phyloP scores from a whole-genome alignment of 2,113 vertebrate genomes.

The Gavia stellata region DNA sequence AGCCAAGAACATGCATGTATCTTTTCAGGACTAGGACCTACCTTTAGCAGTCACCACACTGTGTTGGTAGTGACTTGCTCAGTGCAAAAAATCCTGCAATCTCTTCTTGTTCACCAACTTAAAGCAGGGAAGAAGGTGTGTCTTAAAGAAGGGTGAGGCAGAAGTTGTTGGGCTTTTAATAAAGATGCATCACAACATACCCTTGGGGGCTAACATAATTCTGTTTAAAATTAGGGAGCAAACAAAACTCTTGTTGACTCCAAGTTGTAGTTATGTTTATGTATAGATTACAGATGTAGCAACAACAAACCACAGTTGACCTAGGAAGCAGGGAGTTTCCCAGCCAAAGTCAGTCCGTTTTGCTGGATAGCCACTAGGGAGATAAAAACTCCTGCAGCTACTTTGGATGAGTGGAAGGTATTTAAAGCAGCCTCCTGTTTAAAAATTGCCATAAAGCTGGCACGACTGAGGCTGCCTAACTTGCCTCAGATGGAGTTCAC shows the following conservation, averaged over 20 bases:
- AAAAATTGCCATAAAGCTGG: not conserved
- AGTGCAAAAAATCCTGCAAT: not conserved
- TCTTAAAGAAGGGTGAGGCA: not conserved
- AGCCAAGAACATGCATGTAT: not conserved
- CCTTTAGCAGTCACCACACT: not conserved
- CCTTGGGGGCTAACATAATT: not conserved
- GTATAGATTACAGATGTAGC: not conserved
- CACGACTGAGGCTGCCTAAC: not conserved
- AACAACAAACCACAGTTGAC: not conserved
- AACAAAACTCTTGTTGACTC: not conserved
- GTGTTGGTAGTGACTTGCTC: not conserved
- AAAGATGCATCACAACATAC: not conserved
- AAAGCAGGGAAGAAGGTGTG: not conserved
- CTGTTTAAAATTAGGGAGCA: not conserved
- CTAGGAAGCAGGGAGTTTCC: not conserved
- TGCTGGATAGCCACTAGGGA: not conserved
- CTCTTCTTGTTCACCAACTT: not conserved
- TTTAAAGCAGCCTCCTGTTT: not conserved
- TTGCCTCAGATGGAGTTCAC: not conserved
- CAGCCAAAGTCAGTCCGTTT: not conserved
- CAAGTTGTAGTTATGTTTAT: not conserved
- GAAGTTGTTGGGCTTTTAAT: not conserved
- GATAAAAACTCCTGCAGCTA: not conserved
- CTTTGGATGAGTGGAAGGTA: not conserved
- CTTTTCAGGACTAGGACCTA: not conserved